These are phyloP conservation scores for Cantharis nigra DNA, from an alignment of 2,888 invertebrate species.

Conservation along the genomic window DNA sequence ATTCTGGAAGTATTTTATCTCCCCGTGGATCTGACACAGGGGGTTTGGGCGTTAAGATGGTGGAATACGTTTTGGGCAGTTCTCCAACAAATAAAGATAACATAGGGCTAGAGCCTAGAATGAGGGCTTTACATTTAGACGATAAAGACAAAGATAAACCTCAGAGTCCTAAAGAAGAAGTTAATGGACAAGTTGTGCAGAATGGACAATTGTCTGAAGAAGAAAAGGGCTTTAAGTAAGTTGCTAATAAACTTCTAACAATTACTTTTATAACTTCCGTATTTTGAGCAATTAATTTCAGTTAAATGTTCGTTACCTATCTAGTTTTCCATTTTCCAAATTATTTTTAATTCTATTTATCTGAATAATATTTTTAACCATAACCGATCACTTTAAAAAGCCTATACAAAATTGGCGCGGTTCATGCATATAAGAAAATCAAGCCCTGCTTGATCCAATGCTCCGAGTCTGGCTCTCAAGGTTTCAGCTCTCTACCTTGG, in stretches of 20 bases:
- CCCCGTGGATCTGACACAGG: slow-evolving; percentile 82
- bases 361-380: neutral
- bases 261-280: neutral
- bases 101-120: slow-evolving; percentile 65
- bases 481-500: slow-evolving; percentile 55
- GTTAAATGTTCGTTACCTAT: neutral
- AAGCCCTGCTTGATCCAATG: slow-evolving; percentile 4
- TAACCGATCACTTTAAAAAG: neutral
- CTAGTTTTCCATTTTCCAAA: too few species aligned
- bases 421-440: neutral
- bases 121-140: slow-evolving; percentile 67
- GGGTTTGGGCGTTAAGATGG: slow-evolving; percentile 96
- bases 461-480: slow-evolving; percentile 46
- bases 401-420: neutral
- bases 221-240: slow-evolving; percentile 90
- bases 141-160: slow-evolving; percentile 64
- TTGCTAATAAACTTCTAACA: slow-evolving; percentile 42
- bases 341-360: neutral
- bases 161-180: slow-evolving; percentile 60
- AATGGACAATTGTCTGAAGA: slow-evolving; percentile 63
- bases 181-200: slow-evolving; percentile 54
- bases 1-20: slow-evolving; percentile 66
- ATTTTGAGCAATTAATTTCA: neutral
- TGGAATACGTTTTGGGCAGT: slow-evolving; percentile 94
- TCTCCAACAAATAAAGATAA: slow-evolving; percentile 82